Base-by-base conservation (phyloP, 2,888 invertebrate genomes). In the Agriopis leucophaearia region DNA sequence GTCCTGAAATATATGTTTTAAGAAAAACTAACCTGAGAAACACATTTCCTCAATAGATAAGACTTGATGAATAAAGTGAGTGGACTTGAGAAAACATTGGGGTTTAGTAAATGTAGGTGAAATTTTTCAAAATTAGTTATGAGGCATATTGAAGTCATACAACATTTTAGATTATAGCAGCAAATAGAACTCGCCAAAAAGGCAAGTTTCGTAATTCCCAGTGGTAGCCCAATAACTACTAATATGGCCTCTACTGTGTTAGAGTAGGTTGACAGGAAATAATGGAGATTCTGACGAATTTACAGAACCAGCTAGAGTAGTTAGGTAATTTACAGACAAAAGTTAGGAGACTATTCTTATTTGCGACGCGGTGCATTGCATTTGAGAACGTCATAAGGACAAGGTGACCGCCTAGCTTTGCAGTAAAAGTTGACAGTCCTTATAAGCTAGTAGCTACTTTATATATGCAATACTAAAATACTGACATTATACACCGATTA, bases 371-470 rank as follows among this genome's bases (percentile, higher is more conserved):
- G 65, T 70, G 66, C 16, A 40, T 2, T 12, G 38, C 38, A 66
- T 50, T 13, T 36, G 13, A 52, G 15, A 52, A 52, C 68, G 64
- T 77, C 66, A 71, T 66, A 72, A 66, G 59, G 66, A 58, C 72
- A 74, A 72, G 73, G 74, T 69, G 68, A 74, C 62, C 68, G 69
- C 27, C 70, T 54, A 60, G 48, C 10, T 36, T 8, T 42, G 27
- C 47, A 47, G 62, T 62, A 47, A 62, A 62, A 62, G 62, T 54
- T 45, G 38, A 16, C 52, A 52, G 15, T 3, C 42, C 27, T 27
- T 27, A 27, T 27, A 35, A 42, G 16, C 38, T 48, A 9, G 13
- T 47, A 27, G 27, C 27, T 27, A 10, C 13, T 6, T 47, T 57
- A 35, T 57, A 18, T 16, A 36, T 45, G 18, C 47, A 13, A 15